A percentile compares a stretch with the other conserved stretches of the same genome.
phyloP scores from a whole-genome alignment of 53 echinoderm and acorn worm genomes.

The Patiria pectinifera region DNA sequence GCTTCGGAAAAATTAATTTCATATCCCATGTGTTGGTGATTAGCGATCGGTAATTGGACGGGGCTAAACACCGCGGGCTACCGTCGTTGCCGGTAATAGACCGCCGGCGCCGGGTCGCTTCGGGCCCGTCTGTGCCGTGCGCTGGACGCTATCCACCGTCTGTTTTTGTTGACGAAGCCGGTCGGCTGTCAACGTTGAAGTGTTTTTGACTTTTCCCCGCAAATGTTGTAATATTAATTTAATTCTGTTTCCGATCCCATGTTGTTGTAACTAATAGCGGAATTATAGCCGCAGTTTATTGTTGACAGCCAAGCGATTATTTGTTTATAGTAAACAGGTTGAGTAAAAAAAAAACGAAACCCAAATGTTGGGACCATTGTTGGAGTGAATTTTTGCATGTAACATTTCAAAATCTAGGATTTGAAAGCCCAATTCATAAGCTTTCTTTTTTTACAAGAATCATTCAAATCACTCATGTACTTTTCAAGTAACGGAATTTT shows the following conservation, averaged over 20 bases:
- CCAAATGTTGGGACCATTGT: too few relatives aligned
- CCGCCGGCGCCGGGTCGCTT: conserved; percentile 43
- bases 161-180: not conserved
- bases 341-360: too few relatives aligned
- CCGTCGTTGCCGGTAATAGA: conserved; percentile 14
- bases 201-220: not conserved
- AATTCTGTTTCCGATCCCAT: not conserved
- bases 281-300: not conserved
- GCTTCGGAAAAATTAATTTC: conserved; percentile 31
- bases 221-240: not conserved
- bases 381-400: too few relatives aligned
- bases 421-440: too few relatives aligned
- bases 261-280: not conserved
- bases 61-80: conserved; percentile 38
- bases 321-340: too few relatives aligned
- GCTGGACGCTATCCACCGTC: not conserved
- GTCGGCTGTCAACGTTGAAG: not conserved
- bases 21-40: conserved; percentile 62
- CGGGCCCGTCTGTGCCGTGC: not conserved
- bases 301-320: not conserved
- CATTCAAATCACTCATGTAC: too few relatives aligned
- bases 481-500: too few relatives aligned
- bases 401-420: too few relatives aligned
- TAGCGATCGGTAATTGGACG: conserved; percentile 41
- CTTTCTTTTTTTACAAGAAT: too few relatives aligned